These are phyloP conservation scores for Heliconius hermathena DNA, from an alignment of 1,140 invertebrate genomes.

Conservation along the genomic window DNA sequence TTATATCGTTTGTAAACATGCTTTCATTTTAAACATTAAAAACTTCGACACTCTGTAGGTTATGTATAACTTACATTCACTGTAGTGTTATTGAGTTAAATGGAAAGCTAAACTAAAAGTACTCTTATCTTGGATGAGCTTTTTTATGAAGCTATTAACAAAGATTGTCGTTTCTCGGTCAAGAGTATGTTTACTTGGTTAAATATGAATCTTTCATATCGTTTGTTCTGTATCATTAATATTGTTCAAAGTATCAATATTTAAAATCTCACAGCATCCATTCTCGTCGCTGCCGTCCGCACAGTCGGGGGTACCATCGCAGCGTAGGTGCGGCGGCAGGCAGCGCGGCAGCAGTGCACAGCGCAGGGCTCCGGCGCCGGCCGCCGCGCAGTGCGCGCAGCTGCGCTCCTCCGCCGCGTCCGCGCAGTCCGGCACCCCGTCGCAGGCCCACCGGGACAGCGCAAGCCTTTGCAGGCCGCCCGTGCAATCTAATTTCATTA, in stretches of 20 bases:
- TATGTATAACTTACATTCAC: no score
- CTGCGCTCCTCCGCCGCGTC: constrained; percentile 91
- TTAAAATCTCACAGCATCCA: constrained; percentile 87
- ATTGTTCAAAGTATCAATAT: not conserved
- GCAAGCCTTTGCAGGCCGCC: constrained; percentile 87
- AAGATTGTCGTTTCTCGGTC: no score
- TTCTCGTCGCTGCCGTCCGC: constrained; percentile 93
- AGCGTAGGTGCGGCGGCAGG: constrained; percentile 86
- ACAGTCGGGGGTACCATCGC: constrained; percentile 92
- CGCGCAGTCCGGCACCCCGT: constrained; percentile 92
- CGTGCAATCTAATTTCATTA: constrained; percentile 83
- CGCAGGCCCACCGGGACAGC: constrained; percentile 89
- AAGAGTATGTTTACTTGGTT: no score
- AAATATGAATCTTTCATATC: no score
- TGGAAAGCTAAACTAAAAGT: no score
- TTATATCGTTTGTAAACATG: not conserved
- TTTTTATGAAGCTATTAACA: no score
- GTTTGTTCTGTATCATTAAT: not conserved
- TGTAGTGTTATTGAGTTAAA: no score
- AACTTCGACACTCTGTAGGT: no score
- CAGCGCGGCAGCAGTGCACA: constrained; percentile 90
- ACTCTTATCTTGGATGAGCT: no score
- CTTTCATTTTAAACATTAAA: no score
- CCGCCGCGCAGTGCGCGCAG: constrained; percentile 88
- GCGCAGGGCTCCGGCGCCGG: constrained; percentile 83